Conservation (phyloP, 2,113 vertebrate genomes). For the Anolis sagrei region DNA sequence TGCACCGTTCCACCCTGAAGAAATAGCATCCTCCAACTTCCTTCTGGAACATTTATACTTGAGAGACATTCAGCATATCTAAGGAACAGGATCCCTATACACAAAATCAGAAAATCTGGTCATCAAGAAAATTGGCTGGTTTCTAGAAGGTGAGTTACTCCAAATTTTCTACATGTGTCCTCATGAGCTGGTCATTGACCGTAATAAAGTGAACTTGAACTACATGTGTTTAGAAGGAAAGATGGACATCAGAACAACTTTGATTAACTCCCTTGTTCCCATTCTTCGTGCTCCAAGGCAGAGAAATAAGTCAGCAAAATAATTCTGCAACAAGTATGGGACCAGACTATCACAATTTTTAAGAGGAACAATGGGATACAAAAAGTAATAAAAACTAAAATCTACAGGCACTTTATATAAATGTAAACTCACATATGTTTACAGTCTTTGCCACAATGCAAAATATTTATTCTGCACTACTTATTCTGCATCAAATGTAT, state of each 20-base stretch:
- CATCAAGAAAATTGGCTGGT: not conserved
- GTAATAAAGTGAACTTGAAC: no score
- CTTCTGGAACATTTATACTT: not conserved
- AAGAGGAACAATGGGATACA: not conserved
- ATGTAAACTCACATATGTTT: not conserved
- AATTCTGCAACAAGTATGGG: not conserved
- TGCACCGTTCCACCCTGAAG: conserved; percentile 27
- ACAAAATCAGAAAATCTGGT: fast-evolving
- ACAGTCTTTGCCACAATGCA: no score
- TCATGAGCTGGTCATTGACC: no score
- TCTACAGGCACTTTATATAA: not conserved
- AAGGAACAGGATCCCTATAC: not conserved
- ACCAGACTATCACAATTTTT: not conserved
- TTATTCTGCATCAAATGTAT: not conserved
- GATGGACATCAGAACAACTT: not conserved
- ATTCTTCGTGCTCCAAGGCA: not conserved
- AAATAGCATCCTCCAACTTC: not conserved
- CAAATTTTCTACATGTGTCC: not conserved
- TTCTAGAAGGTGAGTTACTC: not conserved
- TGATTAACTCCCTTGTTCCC: not conserved
- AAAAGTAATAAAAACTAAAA: not conserved
- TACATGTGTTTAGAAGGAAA: not conserved
- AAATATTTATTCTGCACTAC: not conserved
- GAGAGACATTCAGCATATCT: conserved; percentile 33
- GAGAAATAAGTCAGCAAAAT: not conserved